Conservation (phyloP, 2,797 vertebrate genomes). For the Pelobates cultripes region DNA sequence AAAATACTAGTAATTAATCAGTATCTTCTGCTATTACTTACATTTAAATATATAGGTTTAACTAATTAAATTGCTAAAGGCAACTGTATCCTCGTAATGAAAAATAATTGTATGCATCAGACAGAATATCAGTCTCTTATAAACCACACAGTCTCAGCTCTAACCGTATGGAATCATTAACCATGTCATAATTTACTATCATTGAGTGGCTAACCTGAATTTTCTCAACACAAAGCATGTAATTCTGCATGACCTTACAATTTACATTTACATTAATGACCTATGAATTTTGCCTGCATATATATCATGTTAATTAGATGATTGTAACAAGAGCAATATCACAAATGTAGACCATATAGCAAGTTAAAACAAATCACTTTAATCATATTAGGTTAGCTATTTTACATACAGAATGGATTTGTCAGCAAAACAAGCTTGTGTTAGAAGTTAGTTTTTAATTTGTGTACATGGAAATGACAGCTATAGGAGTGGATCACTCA, state of each 20-base stretch:
- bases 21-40: neutral
- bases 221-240: conserved; percentile 50
- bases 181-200: conserved; percentile 50
- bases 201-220: conserved; percentile 53
- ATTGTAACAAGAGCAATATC: conserved; percentile 24
- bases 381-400: conserved; percentile 23
- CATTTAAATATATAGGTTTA: neutral
- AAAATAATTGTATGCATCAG: conserved; percentile 14
- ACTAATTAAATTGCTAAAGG: neutral
- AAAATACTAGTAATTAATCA: neutral
- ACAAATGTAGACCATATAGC: conserved; percentile 11
- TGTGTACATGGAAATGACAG: neutral
- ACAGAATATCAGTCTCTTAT: neutral
- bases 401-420: conserved; percentile 9
- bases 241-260: conserved; percentile 51
- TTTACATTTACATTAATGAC: conserved; percentile 55
- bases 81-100: conserved; percentile 1
- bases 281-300: conserved; percentile 47
- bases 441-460: neutral
- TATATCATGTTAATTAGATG: conserved; percentile 52
- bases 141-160: conserved; percentile 11
- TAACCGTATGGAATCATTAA: conserved; percentile 36
- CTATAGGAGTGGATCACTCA: neutral
- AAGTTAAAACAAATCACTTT: conserved; percentile 20
- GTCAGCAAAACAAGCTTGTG: neutral